These are phyloP conservation scores for Drosophila bocki DNA, from an alignment of 1,140 invertebrate genomes.

Conservation along the genomic window DNA sequence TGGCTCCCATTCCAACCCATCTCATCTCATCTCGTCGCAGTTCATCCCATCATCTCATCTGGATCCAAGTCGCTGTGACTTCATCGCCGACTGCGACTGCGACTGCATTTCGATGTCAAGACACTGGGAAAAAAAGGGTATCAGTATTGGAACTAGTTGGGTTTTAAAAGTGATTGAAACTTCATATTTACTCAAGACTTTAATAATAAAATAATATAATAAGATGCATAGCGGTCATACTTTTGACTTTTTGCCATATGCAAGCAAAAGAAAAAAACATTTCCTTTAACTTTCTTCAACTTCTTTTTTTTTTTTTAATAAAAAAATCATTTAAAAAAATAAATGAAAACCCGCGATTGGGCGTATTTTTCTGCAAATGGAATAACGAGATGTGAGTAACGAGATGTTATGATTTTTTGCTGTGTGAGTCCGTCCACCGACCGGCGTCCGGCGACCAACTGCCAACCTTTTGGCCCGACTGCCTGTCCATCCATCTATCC, in stretches of 20 bases:
- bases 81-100: slow-evolving; percentile 20
- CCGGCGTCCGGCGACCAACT: slow-evolving; percentile 4
- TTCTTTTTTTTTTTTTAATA: not conserved
- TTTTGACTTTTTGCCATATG: too few species aligned
- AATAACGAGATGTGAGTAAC: slow-evolving; percentile 8
- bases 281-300: not conserved
- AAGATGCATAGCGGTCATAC: too few species aligned
- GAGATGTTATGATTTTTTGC: slow-evolving; percentile 7
- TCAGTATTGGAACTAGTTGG: not conserved
- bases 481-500: slow-evolving; percentile 60
- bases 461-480: slow-evolving; percentile 22
- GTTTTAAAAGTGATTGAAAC: not conserved
- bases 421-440: slow-evolving; percentile 3
- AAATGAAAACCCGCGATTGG: not conserved
- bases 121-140: not conserved
- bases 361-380: slow-evolving; percentile 1
- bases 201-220: too few species aligned
- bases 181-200: too few species aligned
- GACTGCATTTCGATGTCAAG: slow-evolving; percentile 8
- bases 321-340: not conserved
- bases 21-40: slow-evolving; percentile 34
- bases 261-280: not conserved
- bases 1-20: slow-evolving; percentile 41
- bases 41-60: slow-evolving; percentile 24
- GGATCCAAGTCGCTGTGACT: slow-evolving; percentile 20